A percentile compares a stretch with the other conserved stretches of the same genome.
Conservation (phyloP, 2,888 invertebrate genomes). For the Acronicta leporina region DNA sequence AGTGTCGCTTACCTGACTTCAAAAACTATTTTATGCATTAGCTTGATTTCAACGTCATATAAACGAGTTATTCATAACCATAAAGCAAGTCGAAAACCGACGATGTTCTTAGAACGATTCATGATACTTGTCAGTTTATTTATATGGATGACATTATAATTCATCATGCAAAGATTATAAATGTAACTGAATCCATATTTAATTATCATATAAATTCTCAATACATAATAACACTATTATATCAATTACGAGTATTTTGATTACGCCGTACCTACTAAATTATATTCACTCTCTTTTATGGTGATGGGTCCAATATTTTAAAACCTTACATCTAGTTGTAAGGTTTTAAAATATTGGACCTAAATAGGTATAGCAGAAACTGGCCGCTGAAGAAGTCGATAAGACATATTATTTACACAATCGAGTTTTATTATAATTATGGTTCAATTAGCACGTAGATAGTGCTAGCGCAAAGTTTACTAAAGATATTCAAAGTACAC, state of each 20-base stretch:
- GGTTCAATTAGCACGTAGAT: conserved; percentile 27
- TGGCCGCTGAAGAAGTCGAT: conserved; percentile 1
- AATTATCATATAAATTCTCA: too few relatives aligned
- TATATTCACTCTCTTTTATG: not conserved
- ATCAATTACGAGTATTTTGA: not conserved
- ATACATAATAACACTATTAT: too few relatives aligned
- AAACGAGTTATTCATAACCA: conserved; percentile 35
- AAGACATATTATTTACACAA: conserved; percentile 14
- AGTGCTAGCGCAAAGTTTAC: conserved; percentile 15
- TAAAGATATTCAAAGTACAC: not conserved
- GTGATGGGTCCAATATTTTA: not conserved
- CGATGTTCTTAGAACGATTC: conserved; percentile 30
- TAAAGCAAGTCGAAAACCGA: conserved; percentile 29
- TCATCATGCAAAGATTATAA: conserved; percentile 36
- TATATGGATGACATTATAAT: conserved; percentile 53
- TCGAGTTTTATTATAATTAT: conserved; percentile 41
- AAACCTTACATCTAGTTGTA: not conserved
- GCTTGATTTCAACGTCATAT: conserved; percentile 13
- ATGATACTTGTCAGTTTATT: conserved; percentile 36
- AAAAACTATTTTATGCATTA: conserved; percentile 21
- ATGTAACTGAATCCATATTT: conserved; percentile 13
- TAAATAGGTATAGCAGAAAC: not conserved
- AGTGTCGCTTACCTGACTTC: not conserved
- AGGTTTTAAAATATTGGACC: not conserved
- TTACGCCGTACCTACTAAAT: not conserved